Base-by-base conservation (phyloP, 2,888 invertebrate genomes). In the Endotricha flammealis region DNA sequence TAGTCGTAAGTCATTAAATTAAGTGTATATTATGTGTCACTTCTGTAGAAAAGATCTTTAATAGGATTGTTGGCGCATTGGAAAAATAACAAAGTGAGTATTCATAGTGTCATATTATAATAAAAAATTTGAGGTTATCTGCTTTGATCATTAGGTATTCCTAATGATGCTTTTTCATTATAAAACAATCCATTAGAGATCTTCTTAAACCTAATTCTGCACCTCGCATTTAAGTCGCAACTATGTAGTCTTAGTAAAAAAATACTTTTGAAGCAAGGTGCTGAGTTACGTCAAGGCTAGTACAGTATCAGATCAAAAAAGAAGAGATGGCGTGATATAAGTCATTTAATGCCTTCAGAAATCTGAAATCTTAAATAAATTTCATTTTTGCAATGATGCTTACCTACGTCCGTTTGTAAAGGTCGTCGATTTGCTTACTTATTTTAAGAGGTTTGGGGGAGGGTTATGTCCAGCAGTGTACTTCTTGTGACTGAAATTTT, bases 1-100 rank as follows among this genome's bases (percentile, higher is more conserved):
- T 75, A 74, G 42, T n/a, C n/a, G 6, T 20, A 31, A 13, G 53
- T 51, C 52, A 49, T 44, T 35, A 42, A 38, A 38, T 22, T 53
- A 46, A 40, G 22, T n/a, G n/a, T 7, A 25, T 32, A 32, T 24
- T 27, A 33, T 6, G 12, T 33, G 14, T 25, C 16, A 33, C 11
- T 33, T 27, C 16, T 13, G 12, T 30, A 12, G 16, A 30, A 12
- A 8, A 7, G 2, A 7, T 20, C 20, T 20, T 20, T n/a, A n/a
- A 20, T 20, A 20, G 6, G 20, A 10, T 12, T 10, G 3, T 16
- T 4, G 0, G 1, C n/a, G 20, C 20, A n/a, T n/a, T 20, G 4
- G 16, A 16, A 16, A 16, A 3, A 3, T 16, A 16, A 20, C 2
- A 7, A 20, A 20, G 20, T 4, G 3, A 7, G 6, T 20, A 6